These are phyloP conservation scores for Riparia riparia DNA, from an alignment of 2,113 vertebrate species.

Conservation along the genomic window DNA sequence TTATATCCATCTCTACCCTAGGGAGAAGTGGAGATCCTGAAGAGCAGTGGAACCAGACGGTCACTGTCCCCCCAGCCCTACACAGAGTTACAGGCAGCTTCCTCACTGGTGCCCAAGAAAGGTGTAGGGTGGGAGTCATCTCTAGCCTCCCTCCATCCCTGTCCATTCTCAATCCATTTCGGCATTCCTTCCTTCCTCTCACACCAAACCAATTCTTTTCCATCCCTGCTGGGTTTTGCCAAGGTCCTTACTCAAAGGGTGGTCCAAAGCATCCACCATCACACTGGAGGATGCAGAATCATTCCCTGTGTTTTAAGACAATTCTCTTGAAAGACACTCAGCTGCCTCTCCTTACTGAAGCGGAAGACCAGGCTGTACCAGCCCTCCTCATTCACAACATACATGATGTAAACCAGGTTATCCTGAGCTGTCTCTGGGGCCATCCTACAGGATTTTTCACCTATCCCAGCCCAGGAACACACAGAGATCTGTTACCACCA, in stretches of 20 bases:
- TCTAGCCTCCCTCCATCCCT: neutral
- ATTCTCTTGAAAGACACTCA: neutral
- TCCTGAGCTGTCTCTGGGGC: neutral
- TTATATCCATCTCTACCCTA: neutral
- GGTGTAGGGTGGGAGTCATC: accelerated
- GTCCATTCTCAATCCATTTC: neutral
- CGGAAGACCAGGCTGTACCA: neutral
- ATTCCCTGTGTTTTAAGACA: neutral
- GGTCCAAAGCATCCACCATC: neutral
- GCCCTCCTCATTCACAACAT: neutral
- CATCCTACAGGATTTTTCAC: neutral
- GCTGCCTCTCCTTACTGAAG: neutral
- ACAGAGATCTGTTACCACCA: neutral
- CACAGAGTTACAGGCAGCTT: neutral
- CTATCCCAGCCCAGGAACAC: neutral
- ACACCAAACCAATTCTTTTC: neutral
- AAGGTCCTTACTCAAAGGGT: neutral
- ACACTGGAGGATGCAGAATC: neutral
- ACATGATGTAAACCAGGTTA: neutral
- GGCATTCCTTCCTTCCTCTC: neutral
- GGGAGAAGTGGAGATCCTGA: neutral
- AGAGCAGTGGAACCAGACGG: accelerated
- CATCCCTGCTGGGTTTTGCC: neutral
- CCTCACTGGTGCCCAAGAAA: neutral
- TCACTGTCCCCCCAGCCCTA: neutral